phyloP scores from a whole-genome alignment of 1,140 invertebrate species.

The Nephotettix cincticeps region DNA sequence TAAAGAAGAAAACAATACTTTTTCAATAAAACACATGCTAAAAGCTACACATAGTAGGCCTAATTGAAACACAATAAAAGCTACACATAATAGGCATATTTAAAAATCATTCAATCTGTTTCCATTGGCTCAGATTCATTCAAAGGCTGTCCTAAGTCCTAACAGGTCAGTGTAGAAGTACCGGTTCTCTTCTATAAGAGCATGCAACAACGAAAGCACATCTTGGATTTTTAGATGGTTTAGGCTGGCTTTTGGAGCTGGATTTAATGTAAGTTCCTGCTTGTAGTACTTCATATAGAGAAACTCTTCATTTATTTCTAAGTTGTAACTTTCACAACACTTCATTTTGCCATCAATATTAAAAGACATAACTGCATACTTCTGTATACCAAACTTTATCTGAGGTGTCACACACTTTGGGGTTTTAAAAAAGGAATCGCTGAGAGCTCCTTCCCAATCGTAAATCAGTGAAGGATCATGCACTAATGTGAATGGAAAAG shows the following conservation, averaged over 20 bases:
- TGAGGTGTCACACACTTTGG: background rate
- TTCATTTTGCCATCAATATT: background rate
- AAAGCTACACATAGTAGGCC: too few species aligned
- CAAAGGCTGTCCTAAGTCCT: too few species aligned
- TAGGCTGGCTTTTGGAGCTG: background rate
- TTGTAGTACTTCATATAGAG: background rate
- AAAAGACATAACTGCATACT: background rate
- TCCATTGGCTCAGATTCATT: too few species aligned
- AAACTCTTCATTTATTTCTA: background rate
- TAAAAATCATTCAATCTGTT: too few species aligned
- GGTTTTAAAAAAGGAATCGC: background rate
- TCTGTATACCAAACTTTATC: conserved; percentile 13
- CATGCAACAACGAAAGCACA: background rate
- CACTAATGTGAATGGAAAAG: conserved; percentile 7
- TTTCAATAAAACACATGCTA: too few species aligned
- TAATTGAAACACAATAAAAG: too few species aligned
- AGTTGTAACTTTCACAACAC: background rate
- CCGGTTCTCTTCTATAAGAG: background rate
- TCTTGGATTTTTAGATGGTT: background rate
- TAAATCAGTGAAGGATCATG: conserved; percentile 10
- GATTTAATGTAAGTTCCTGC: background rate
- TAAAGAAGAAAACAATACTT: too few species aligned
- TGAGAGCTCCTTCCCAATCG: conserved; percentile 16
- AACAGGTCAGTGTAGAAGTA: too few species aligned
- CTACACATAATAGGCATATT: too few species aligned